Evolutionary conservation across 2,888 invertebrate genomes (phyloP).

Genomic region (Ceriagrion tenellum): DNA sequence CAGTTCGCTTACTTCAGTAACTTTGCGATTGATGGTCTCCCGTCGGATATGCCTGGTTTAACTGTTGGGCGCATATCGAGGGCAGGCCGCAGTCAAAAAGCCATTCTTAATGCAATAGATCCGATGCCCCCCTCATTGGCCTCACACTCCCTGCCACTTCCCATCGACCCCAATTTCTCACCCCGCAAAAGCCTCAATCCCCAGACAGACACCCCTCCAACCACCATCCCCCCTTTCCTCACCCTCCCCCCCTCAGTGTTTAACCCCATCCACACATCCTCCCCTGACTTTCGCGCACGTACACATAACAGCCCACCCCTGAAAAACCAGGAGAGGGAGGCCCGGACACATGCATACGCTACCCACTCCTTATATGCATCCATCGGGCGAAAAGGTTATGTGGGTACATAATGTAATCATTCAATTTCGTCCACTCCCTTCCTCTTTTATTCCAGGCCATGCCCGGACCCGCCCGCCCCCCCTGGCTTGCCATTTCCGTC

Average conservation of each 20-base stretch:
- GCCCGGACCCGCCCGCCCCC: constrained; percentile 12
- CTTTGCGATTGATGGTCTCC: neutral
- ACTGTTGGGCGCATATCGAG: neutral
- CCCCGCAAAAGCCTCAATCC: neutral
- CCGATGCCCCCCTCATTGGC: neutral
- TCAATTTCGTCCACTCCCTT: constrained; percentile 54
- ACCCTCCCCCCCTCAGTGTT: neutral
- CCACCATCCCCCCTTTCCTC: neutral
- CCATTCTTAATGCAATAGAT: constrained; percentile 34
- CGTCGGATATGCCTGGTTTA: constrained; percentile 16
- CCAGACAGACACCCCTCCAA: neutral
- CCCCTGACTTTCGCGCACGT: neutral
- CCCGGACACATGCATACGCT: constrained; percentile 34
- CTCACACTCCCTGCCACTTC: constrained; percentile 7
- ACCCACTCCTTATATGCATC: constrained; percentile 54
- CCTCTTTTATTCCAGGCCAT: neutral
- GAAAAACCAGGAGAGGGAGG: constrained; percentile 23
- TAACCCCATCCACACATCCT: constrained; percentile 3
- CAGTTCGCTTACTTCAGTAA: neutral
- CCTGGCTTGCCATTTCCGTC: constrained; percentile 30
- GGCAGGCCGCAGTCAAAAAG: constrained; percentile 29
- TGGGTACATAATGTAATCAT: constrained; percentile 65
- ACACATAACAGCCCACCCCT: constrained; percentile 39
- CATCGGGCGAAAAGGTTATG: constrained; percentile 52
- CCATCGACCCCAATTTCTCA: constrained; percentile 62